Percentiles rank a stretch among this genome's conserved stretches.
phyloP scores from a whole-genome alignment of 2,113 vertebrate species.

The Heptranchias perlo region DNA sequence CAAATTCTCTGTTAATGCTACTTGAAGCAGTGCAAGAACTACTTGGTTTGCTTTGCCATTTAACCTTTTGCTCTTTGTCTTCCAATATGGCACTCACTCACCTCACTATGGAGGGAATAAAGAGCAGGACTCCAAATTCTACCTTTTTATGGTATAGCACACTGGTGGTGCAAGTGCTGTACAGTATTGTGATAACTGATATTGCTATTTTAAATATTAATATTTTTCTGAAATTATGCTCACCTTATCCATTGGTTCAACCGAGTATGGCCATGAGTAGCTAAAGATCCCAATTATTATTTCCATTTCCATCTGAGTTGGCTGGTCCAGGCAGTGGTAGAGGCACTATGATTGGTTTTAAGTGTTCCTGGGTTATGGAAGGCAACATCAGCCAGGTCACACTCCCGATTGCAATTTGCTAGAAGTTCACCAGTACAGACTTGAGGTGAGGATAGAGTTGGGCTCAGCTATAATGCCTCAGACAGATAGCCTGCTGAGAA shows the following conservation, averaged over 20 bases:
- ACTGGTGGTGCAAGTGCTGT: not conserved
- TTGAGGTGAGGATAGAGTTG: not conserved
- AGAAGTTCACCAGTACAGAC: not conserved
- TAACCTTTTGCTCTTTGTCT: not conserved
- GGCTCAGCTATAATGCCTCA: not conserved
- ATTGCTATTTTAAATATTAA: not conserved
- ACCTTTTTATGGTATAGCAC: not conserved
- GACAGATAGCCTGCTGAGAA: not conserved
- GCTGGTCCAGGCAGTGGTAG: not conserved
- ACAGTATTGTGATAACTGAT: not conserved
- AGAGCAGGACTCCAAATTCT: not conserved
- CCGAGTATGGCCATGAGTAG: not conserved
- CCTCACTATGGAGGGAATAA: not conserved
- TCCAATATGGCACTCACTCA: not conserved
- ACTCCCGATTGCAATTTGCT: not conserved
- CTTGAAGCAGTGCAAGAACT: not conserved
- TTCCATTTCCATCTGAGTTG: not conserved
- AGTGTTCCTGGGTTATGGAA: not conserved
- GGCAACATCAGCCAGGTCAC: not conserved
- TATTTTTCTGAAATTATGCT: not conserved
- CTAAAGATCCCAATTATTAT: not conserved
- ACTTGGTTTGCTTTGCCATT: not conserved
- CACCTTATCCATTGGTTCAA: not conserved
- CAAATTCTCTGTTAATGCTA: not conserved
- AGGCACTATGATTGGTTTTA: not conserved